These are phyloP conservation scores for Phalanger gymnotis DNA, from an alignment of 2,797 vertebrate genomes.

Conservation along the genomic window DNA sequence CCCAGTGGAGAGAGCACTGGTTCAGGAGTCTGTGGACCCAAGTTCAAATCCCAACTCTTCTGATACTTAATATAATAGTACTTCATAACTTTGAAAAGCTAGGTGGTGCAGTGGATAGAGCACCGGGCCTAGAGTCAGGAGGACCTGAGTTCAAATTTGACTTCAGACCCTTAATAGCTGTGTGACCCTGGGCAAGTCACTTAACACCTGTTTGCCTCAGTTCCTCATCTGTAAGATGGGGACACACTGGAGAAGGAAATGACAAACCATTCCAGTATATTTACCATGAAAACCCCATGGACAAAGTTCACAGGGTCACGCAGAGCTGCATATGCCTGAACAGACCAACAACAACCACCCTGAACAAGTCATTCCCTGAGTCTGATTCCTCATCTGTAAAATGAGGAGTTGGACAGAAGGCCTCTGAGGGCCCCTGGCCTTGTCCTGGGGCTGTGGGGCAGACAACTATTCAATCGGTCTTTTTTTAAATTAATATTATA, in stretches of 20 bases:
- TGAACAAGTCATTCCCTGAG: no score
- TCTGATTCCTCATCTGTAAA: not conserved
- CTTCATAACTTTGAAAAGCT: not conserved
- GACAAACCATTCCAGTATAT: not conserved
- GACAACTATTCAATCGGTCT: no score
- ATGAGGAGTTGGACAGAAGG: not conserved
- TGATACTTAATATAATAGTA: not conserved
- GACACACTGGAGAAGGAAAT: not conserved
- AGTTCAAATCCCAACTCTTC: not conserved
- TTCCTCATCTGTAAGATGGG: not conserved
- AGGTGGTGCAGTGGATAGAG: not conserved
- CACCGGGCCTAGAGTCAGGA: not conserved
- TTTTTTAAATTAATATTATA: no score
- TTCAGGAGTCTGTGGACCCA: not conserved
- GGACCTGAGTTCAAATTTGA: not conserved
- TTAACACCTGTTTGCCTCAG: not conserved
- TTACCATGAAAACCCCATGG: not conserved
- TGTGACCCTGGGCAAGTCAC: not conserved
- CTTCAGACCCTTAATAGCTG: not conserved
- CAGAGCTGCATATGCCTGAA: not conserved
- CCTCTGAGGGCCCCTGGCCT: no score
- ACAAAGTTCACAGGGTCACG: not conserved
- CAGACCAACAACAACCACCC: no score
- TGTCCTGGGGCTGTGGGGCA: no score
- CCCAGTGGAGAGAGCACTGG: not conserved